A percentile compares a stretch with the other conserved stretches of the same genome.
Evolutionary conservation across 2,888 invertebrate species (phyloP).

Genomic region (Deilephila elpenor): DNA sequence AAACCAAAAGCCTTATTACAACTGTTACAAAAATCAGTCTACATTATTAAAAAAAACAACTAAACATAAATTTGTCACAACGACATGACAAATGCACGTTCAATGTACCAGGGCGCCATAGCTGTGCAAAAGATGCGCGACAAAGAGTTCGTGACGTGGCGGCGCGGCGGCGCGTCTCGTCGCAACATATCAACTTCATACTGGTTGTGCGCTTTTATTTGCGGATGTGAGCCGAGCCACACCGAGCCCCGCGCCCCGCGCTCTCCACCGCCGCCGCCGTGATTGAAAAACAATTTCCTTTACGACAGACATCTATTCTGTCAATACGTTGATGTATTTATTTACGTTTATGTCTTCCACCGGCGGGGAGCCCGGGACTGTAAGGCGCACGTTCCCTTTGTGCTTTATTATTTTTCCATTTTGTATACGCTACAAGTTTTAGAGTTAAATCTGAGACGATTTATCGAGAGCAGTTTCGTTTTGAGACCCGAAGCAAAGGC

Average conservation of each 20-base stretch:
- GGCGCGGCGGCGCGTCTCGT: constrained; percentile 12
- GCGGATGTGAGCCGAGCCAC: constrained; percentile 38
- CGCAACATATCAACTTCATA: constrained; percentile 30
- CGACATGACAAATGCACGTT: background rate
- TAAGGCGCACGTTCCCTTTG: constrained; percentile 28
- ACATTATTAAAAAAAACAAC: too few relatives aligned
- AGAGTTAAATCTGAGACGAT: constrained; percentile 11
- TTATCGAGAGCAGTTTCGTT: background rate
- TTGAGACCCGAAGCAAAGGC: background rate
- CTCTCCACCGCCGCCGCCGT: constrained; percentile 35
- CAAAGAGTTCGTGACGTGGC: constrained; percentile 21
- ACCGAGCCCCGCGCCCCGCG: constrained; percentile 36
- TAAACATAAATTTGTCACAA: too few relatives aligned
- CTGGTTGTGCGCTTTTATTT: constrained; percentile 38
- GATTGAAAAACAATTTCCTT: constrained; percentile 42
- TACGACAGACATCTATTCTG: constrained; percentile 42
- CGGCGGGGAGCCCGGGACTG: background rate
- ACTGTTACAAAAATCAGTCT: too few relatives aligned
- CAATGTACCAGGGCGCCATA: constrained; percentile 26
- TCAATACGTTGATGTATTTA: constrained; percentile 39
- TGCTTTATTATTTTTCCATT: constrained; percentile 15
- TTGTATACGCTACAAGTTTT: background rate
- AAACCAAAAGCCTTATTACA: too few relatives aligned
- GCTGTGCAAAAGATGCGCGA: constrained; percentile 7
- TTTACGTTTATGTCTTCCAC: constrained; percentile 38